These are phyloP conservation scores for Clarias fuscus DNA, from an alignment of 2,797 vertebrate genomes.

Conservation along the genomic window DNA sequence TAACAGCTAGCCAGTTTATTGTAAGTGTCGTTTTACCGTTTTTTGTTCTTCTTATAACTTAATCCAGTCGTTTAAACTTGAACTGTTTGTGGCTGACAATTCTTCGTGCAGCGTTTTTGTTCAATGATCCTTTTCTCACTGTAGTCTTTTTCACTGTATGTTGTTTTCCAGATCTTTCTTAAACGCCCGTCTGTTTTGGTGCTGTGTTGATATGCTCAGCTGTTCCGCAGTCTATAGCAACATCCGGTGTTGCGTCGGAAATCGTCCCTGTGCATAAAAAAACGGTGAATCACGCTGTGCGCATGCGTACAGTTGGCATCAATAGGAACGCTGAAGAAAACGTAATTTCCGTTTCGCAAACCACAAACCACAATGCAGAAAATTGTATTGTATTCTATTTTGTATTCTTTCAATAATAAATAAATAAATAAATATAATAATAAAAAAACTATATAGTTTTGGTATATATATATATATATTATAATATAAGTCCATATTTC, in stretches of 20 bases:
- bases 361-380: no score
- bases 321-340: no score
- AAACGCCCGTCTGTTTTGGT: constrained; percentile 4
- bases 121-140: background rate
- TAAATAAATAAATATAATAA: no score
- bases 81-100: background rate
- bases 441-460: no score
- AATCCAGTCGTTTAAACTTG: constrained; percentile 9
- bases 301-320: constrained; percentile 7
- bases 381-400: no score
- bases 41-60: background rate
- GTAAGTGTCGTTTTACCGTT: constrained; percentile 17
- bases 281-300: background rate
- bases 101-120: background rate
- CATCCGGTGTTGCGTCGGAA: constrained; percentile 46
- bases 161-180: background rate
- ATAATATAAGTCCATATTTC: no score
- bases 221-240: constrained; percentile 50
- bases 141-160: background rate
- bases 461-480: no score
- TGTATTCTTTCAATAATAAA: no score
- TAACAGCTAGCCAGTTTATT: constrained; percentile 31
- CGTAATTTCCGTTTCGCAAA: no score
- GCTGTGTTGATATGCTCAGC: constrained; percentile 47
- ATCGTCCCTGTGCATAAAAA: background rate